These are phyloP conservation scores for Andricus grossulariae DNA, from an alignment of 1,140 invertebrate species.

Conservation along the genomic window DNA sequence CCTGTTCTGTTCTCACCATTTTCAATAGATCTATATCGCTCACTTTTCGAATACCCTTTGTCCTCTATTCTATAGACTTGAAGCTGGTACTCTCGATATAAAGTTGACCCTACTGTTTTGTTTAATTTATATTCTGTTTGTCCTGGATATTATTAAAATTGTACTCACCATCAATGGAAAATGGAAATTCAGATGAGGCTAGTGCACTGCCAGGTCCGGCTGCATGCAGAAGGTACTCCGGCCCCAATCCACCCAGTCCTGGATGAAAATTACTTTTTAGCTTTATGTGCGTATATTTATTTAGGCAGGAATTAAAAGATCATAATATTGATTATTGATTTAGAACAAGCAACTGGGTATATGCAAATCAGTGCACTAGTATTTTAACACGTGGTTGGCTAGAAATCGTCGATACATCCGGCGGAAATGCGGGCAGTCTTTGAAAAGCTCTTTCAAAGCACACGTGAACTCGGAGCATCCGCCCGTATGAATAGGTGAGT, in stretches of 20 bases:
- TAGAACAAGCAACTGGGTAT: not conserved
- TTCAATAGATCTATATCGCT: slow-evolving; percentile 31
- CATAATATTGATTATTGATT: not conserved
- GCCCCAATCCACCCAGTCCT: slow-evolving; percentile 82
- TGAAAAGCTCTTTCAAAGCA: slow-evolving; percentile 42
- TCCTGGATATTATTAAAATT: not conserved
- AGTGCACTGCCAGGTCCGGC: slow-evolving; percentile 85
- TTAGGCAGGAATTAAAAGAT: not conserved
- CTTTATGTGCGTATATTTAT: not conserved
- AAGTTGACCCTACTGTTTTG: slow-evolving; percentile 19
- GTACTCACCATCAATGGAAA: slow-evolving; percentile 86
- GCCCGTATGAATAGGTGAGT: slow-evolving; percentile 50
- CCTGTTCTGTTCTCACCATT: slow-evolving; percentile 21
- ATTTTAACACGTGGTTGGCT: slow-evolving; percentile 44
- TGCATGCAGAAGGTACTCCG: slow-evolving; percentile 86
- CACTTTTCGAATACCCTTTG: slow-evolving; percentile 49
- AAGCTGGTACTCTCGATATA: slow-evolving; percentile 1
- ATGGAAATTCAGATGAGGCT: slow-evolving; percentile 85
- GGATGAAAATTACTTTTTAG: slow-evolving; percentile 55
- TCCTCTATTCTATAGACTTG: slow-evolving; percentile 41
- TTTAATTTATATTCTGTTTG: slow-evolving; percentile 38
- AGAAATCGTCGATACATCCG: slow-evolving; percentile 55
- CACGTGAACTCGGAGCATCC: slow-evolving; percentile 44
- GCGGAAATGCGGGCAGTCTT: slow-evolving; percentile 69
- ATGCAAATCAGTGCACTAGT: slow-evolving; percentile 33